Percentiles rank a stretch among this genome's conserved stretches.
Evolutionary conservation across 64 coral and sea anemone genomes (phyloP).

Genomic region (Pocillopora damicornis): DNA sequence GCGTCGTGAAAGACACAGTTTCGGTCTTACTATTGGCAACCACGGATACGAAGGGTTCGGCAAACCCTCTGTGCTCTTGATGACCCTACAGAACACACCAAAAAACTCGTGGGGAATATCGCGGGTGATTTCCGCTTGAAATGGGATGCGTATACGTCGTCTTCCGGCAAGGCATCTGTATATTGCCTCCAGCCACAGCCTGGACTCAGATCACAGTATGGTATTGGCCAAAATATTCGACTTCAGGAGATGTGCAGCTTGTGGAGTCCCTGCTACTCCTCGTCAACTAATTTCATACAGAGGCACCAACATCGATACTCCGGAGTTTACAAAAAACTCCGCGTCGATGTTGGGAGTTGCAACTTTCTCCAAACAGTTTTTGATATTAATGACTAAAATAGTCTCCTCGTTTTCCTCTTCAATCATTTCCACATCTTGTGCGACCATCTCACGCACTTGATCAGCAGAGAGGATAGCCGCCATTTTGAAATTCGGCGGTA

Average conservation of each 20-base stretch:
- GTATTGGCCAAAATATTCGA: not conserved
- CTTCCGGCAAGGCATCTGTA: not conserved
- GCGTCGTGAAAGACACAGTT: not conserved
- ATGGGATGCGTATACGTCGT: not conserved
- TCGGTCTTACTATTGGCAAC: not conserved
- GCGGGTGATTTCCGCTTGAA: not conserved
- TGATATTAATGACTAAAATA: too few relatives aligned
- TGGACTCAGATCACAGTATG: not conserved
- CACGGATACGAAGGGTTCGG: constrained; percentile 1
- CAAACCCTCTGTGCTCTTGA: not conserved
- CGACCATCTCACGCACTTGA: not conserved
- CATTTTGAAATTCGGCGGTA: constrained; percentile 20
- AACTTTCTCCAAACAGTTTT: too few relatives aligned
- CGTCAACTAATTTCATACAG: constrained; percentile 3
- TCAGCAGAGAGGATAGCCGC: constrained; percentile 2
- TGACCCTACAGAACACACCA: not conserved
- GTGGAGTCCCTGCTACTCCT: not conserved
- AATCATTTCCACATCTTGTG: too few relatives aligned
- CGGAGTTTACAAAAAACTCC: not conserved
- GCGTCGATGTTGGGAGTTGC: too few relatives aligned
- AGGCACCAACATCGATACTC: not conserved
- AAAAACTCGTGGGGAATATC: constrained; percentile 20
- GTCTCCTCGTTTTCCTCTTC: too few relatives aligned
- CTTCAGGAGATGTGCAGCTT: not conserved
- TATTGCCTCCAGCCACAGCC: constrained; percentile 24